Conservation (phyloP, 2,888 invertebrate species). For the Nemotelus pantherinus region DNA sequence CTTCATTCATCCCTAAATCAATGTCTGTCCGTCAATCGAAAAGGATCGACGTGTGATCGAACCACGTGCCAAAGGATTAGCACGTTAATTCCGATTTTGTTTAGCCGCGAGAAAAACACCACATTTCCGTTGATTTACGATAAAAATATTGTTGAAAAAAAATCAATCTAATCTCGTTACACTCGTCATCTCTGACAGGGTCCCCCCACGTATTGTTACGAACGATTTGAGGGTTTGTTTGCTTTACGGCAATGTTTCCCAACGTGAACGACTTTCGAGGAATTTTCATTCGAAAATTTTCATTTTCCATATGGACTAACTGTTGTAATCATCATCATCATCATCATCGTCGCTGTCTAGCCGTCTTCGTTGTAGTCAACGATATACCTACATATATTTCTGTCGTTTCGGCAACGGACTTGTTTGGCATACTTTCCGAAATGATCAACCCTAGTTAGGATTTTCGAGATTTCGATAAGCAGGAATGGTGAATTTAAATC, state of each 20-base stretch:
- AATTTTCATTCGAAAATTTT: conserved; percentile 26
- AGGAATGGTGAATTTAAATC: conserved; percentile 29
- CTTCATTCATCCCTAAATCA: no score
- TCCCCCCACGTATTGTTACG: neutral
- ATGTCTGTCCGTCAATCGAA: conserved; percentile 8
- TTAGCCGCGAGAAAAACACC: conserved; percentile 26
- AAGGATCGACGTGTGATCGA: conserved; percentile 42
- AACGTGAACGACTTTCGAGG: neutral
- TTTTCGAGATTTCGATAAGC: conserved; percentile 6
- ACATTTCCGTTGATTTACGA: conserved; percentile 38
- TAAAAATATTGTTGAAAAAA: conserved; percentile 9
- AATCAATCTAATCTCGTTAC: conserved; percentile 16
- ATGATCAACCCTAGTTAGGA: conserved; percentile 20
- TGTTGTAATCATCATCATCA: no score
- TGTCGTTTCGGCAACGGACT: neutral
- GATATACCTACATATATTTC: neutral
- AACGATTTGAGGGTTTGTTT: neutral
- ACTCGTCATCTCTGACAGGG: neutral
- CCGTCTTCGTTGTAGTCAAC: neutral
- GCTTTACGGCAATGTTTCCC: neutral
- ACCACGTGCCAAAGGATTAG: conserved; percentile 43
- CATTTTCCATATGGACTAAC: neutral
- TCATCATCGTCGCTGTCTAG: no score
- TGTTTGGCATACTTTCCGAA: conserved; percentile 7
- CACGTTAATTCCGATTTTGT: conserved; percentile 4